Conservation (phyloP, 2,113 vertebrate species). For the Lamprotornis superbus region DNA sequence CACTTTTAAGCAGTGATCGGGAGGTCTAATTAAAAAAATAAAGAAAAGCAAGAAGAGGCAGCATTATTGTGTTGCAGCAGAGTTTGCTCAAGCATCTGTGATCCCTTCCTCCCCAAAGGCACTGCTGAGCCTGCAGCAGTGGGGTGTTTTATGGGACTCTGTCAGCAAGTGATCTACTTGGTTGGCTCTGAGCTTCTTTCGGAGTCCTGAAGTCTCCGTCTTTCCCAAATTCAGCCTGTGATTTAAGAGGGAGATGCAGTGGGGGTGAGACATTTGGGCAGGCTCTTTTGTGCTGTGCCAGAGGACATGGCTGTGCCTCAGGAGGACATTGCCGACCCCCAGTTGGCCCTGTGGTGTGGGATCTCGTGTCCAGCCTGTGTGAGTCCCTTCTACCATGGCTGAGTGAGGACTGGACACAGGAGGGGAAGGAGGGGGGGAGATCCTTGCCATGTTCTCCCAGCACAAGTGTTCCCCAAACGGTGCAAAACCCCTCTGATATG, state of each 20-base stretch:
- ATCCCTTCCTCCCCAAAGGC: not conserved
- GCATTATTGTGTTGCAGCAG: not conserved
- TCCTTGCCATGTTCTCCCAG: not conserved
- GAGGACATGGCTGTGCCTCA: accelerated
- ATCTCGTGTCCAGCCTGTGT: accelerated
- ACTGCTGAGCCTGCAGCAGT: not conserved
- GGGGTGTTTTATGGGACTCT: not conserved
- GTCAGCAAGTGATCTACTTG: conserved; percentile 3
- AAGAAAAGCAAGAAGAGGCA: not conserved
- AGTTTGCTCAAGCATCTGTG: not conserved
- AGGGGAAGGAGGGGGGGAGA: accelerated
- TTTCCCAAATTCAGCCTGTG: not conserved
- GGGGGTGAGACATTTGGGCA: not conserved
- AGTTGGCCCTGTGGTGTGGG: accelerated
- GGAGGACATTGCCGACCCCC: not conserved
- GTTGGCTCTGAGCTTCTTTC: not conserved
- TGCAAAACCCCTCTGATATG: not conserved
- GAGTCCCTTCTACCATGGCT: accelerated
- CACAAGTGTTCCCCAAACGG: not conserved
- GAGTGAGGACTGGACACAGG: accelerated
- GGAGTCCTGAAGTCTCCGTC: not conserved
- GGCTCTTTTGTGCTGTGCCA: not conserved
- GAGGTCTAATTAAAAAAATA: not conserved
- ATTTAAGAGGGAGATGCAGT: not conserved
- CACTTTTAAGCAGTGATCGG: not conserved